Evolutionary conservation across 2,888 invertebrate species (phyloP).

Genomic region (Thysanoteuthis rhombus): DNA sequence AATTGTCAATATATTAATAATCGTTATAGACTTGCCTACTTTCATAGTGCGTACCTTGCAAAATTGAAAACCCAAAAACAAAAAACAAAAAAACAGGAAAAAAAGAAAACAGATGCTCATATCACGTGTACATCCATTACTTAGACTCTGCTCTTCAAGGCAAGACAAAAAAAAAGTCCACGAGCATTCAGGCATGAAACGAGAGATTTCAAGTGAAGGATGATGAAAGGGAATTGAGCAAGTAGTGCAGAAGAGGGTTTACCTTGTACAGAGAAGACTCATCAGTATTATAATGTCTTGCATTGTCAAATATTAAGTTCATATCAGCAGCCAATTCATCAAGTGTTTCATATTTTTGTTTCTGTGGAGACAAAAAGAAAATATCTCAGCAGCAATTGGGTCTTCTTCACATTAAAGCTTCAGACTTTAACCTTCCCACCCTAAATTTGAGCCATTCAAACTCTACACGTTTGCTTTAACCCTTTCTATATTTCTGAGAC

Average conservation of each 20-base stretch:
- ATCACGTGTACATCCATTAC: background rate
- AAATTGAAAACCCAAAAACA: background rate
- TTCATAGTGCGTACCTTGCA: background rate
- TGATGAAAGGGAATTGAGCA: background rate
- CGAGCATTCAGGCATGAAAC: background rate
- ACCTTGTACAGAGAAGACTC: conserved; percentile 85
- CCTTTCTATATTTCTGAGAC: too few relatives aligned
- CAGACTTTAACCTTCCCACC: background rate
- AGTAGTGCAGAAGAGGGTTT: conserved; percentile 41
- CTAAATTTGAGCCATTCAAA: too few relatives aligned
- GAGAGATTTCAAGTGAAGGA: too few relatives aligned
- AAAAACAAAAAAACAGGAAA: background rate
- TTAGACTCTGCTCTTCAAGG: background rate
- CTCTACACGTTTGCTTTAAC: too few relatives aligned
- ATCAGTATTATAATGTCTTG: conserved; percentile 86
- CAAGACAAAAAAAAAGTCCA: background rate
- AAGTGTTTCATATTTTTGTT: conserved; percentile 55
- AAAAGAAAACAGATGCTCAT: background rate
- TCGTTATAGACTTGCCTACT: background rate
- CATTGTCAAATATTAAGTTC: conserved; percentile 97
- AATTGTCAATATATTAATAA: background rate
- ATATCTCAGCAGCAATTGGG: background rate
- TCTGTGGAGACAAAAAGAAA: conserved; percentile 41
- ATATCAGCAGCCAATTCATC: conserved; percentile 89
- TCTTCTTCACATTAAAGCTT: background rate